Evolutionary conservation across 1,140 invertebrate species (phyloP).

Genomic region (Delia radicum): DNA sequence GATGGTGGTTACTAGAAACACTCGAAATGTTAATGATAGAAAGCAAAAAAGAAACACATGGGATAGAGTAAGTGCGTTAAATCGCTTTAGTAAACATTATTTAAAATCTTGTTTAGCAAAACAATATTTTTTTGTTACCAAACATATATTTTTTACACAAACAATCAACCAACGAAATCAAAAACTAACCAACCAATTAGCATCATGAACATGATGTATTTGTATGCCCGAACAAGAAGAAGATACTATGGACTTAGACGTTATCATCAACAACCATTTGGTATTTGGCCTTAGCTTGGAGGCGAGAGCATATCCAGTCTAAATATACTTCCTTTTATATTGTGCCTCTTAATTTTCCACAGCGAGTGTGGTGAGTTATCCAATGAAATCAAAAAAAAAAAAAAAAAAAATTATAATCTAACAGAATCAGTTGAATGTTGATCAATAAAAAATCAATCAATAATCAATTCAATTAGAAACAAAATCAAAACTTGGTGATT

Average conservation of each 20-base stretch:
- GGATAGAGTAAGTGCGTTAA: conserved; percentile 14
- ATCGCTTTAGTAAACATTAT: conserved; percentile 9
- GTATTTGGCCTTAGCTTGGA: background rate
- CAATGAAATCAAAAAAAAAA: conserved; percentile 18
- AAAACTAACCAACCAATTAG: background rate
- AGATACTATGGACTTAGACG: background rate
- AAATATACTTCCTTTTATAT: background rate
- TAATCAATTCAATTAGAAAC: background rate
- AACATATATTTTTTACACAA: conserved; percentile 11
- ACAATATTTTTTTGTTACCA: conserved; percentile 20
- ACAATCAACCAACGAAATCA: background rate
- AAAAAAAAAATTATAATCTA: conserved; percentile 7
- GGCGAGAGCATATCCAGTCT: background rate
- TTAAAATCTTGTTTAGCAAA: conserved; percentile 16
- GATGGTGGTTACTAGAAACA: conserved; percentile 6
- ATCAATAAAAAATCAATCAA: conserved; percentile 5
- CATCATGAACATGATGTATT: background rate
- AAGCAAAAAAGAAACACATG: background rate
- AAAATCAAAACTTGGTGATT: conserved; percentile 4
- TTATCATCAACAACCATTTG: background rate
- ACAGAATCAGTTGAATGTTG: conserved; percentile 25
- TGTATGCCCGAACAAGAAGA: background rate
- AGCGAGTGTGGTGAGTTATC: conserved; percentile 24
- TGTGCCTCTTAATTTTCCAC: conserved; percentile 8
- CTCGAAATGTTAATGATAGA: background rate